These are phyloP conservation scores for Cyanoderma ruficeps DNA, from an alignment of 2,113 vertebrate species.

Conservation along the genomic window DNA sequence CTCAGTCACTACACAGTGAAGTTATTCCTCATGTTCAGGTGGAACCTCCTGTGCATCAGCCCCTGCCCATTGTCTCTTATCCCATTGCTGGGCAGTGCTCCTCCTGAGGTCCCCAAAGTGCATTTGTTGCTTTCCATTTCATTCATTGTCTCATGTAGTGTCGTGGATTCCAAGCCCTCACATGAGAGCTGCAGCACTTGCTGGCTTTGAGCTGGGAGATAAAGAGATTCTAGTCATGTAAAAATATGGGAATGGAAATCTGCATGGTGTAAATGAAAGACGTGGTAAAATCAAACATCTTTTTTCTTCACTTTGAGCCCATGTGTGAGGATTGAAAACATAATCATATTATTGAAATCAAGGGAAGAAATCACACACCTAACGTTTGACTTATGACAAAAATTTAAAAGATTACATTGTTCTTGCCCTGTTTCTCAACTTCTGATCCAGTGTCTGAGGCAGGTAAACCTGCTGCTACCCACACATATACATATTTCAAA, in stretches of 20 bases:
- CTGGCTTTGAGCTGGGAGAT: neutral
- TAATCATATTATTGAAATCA: neutral
- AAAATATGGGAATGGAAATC: neutral
- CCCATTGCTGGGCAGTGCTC: neutral
- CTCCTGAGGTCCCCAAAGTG: neutral
- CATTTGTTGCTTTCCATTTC: neutral
- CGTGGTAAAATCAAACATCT: neutral
- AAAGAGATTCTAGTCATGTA: neutral
- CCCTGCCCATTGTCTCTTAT: neutral
- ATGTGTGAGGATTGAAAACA: neutral
- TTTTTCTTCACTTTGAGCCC: neutral
- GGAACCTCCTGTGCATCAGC: neutral
- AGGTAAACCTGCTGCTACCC: neutral
- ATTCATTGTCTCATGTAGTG: neutral
- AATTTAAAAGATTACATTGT: neutral
- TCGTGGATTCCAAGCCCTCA: neutral
- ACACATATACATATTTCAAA: neutral
- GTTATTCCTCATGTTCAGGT: neutral
- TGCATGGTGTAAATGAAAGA: neutral
- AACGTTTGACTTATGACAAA: neutral
- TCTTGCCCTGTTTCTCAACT: neutral
- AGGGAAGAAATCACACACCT: neutral
- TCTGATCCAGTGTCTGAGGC: neutral
- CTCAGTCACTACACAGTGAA: accelerated
- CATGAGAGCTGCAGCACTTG: neutral